These are phyloP conservation scores for Papilio machaon DNA, from an alignment of 1,140 invertebrate species.

Conservation along the genomic window DNA sequence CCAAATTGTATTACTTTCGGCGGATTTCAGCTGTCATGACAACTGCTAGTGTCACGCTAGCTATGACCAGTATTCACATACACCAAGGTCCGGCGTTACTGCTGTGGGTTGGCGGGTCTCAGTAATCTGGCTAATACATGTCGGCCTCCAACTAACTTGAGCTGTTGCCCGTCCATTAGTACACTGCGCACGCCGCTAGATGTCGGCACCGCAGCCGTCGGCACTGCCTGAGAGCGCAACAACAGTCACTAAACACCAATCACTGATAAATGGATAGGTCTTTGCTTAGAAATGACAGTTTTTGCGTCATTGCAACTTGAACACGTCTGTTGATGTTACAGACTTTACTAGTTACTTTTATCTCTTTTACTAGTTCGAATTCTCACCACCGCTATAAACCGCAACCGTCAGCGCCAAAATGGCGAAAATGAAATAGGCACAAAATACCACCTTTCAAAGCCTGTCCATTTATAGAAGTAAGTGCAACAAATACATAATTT, in stretches of 20 bases:
- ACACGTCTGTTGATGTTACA: no score
- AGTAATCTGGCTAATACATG: conserved; percentile 70
- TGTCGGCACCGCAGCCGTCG: conserved; percentile 52
- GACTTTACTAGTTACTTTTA: no score
- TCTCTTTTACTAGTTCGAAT: no score
- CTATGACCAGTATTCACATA: neutral
- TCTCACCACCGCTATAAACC: no score
- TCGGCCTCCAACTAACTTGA: conserved; percentile 70
- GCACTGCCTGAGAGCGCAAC: conserved; percentile 51
- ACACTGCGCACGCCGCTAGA: conserved; percentile 68
- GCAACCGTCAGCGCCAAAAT: no score
- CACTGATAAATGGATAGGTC: neutral
- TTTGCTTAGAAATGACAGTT: neutral
- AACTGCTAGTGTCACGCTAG: neutral
- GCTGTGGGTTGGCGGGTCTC: conserved; percentile 64
- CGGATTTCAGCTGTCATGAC: neutral
- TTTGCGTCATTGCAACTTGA: no score
- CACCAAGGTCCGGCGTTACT: conserved; percentile 42
- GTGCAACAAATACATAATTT: no score
- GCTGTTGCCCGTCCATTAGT: conserved; percentile 74
- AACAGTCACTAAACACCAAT: neutral
- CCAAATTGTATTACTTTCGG: neutral
- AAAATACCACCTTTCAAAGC: no score
- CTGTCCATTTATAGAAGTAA: no score
- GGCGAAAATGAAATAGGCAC: no score